Evolutionary conservation across 2,113 vertebrate genomes (phyloP).

Genomic region (Hippocampus mohnikei): DNA sequence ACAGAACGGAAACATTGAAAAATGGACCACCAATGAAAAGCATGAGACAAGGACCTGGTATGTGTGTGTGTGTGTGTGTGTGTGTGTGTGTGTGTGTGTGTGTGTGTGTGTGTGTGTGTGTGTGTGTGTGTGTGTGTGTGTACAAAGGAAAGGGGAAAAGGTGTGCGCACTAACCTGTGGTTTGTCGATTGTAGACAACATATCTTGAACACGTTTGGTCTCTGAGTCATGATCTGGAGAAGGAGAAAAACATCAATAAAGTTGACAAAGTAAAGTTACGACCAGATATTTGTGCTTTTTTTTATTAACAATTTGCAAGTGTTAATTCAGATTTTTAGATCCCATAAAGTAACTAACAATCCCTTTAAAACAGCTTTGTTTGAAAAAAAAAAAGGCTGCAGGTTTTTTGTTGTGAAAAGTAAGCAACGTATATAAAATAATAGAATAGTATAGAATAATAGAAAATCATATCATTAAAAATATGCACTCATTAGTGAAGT

Average conservation of each 20-base stretch:
- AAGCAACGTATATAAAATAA: too few species aligned
- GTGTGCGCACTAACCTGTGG: conserved; percentile 83
- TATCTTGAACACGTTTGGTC: conserved; percentile 89
- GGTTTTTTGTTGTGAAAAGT: too few species aligned
- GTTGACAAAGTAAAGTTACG: background rate
- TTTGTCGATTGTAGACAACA: conserved; percentile 94
- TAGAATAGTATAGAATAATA: too few species aligned
- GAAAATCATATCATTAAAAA: too few species aligned
- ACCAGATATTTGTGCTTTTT: background rate
- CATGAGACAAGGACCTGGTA: conserved; percentile 18
- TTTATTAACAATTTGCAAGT: too few species aligned
- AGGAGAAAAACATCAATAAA: conserved; percentile 13
- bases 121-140: conserved; percentile 13
- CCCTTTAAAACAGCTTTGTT: too few species aligned
- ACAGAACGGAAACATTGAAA: conserved; percentile 28
- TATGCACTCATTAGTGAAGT: too few species aligned
- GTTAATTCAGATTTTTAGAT: too few species aligned
- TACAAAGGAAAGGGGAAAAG: background rate
- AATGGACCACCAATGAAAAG: conserved; percentile 23
- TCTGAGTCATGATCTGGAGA: conserved; percentile 89
- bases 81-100: too few species aligned
- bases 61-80: conserved; percentile 4
- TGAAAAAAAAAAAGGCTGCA: too few species aligned
- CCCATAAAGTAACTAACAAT: too few species aligned
- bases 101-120: conserved; percentile 1